Evolutionary conservation across 2,797 vertebrate genomes (phyloP).

Genomic region (Gila robusta): DNA sequence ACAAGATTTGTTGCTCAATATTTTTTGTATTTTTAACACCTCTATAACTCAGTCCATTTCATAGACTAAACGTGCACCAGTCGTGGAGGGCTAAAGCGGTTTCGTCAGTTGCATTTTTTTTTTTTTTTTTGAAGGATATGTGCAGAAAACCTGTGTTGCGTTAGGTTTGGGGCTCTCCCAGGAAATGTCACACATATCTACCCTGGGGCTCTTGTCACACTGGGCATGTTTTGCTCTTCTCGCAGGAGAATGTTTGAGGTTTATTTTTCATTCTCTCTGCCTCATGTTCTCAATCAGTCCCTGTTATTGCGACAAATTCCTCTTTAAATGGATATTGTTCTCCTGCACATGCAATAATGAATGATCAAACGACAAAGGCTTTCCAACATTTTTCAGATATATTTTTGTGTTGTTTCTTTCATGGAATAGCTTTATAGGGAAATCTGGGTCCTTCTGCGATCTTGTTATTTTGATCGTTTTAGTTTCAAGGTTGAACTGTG

Average conservation of each 20-base stretch:
- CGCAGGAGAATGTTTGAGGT: slow-evolving; percentile 11
- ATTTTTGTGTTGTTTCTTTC: background rate
- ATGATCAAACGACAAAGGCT: background rate
- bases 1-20: background rate
- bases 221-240: slow-evolving; percentile 57
- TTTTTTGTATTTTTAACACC: background rate
- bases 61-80: background rate
- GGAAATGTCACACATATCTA: slow-evolving; percentile 59
- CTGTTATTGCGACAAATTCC: background rate
- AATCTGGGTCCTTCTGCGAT: slow-evolving; percentile 2
- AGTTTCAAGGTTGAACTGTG: background rate
- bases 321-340: background rate
- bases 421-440: background rate
- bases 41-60: background rate
- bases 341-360: background rate
- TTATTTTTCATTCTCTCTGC: background rate
- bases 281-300: background rate
- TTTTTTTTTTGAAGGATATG: slow-evolving; percentile 2
- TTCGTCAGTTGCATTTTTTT: slow-evolving; percentile 32
- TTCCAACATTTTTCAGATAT: background rate
- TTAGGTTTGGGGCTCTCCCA: slow-evolving; percentile 32
- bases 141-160: slow-evolving; percentile 51
- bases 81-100: background rate
- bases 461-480: background rate
- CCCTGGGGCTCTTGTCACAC: slow-evolving; percentile 64